Conservation (phyloP, 2,113 vertebrate genomes). For the Ptychochromis oligacanthus region DNA sequence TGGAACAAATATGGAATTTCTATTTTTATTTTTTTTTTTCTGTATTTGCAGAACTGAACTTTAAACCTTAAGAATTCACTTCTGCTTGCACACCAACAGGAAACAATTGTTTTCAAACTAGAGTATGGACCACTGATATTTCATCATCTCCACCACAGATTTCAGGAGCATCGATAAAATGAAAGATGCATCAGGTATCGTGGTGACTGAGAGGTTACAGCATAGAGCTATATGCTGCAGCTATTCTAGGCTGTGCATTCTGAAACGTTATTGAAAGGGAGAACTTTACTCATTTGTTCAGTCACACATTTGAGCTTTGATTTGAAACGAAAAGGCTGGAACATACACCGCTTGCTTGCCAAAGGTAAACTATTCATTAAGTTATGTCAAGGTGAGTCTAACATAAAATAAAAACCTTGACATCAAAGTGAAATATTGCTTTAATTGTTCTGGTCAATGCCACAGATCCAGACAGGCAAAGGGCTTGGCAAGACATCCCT, state of each 20-base stretch:
- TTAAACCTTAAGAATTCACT: background rate
- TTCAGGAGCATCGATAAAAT: background rate
- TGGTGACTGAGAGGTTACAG: background rate
- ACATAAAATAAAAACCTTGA: constrained; percentile 11
- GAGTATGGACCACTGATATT: background rate
- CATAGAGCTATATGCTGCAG: background rate
- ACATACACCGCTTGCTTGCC: background rate
- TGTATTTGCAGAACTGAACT: background rate
- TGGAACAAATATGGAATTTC: background rate
- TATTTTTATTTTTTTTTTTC: background rate
- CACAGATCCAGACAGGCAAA: constrained; percentile 29
- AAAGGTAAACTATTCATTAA: constrained; percentile 16
- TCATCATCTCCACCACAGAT: constrained; percentile 1
- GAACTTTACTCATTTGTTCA: background rate
- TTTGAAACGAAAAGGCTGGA: background rate
- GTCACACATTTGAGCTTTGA: background rate
- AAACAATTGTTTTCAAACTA: background rate
- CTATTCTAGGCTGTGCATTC: background rate
- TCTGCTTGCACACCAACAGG: background rate
- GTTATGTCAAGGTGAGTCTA: constrained; percentile 14
- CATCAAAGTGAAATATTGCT: constrained; percentile 41
- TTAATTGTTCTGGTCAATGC: constrained; percentile 3
- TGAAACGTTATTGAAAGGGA: background rate
- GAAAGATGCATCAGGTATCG: background rate
- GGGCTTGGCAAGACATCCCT: constrained; percentile 42